phyloP scores from a whole-genome alignment of 2,797 vertebrate genomes.

The Lithobates sylvaticus region DNA sequence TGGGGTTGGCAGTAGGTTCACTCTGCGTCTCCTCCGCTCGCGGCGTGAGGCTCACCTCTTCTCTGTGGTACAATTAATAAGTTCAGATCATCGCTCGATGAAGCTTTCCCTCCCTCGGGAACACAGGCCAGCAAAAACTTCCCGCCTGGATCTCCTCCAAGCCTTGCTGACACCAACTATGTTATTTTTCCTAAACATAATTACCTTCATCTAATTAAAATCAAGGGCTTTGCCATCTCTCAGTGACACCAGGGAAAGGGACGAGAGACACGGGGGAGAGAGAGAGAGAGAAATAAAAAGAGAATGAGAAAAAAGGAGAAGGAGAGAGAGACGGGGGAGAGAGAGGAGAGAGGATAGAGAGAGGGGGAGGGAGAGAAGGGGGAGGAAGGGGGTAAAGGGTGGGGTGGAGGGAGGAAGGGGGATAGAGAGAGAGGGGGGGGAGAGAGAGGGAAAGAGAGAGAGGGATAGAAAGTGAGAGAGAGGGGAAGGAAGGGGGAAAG shows the following conservation, averaged over 20 bases:
- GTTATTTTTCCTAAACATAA: constrained; percentile 58
- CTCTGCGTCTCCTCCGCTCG: background rate
- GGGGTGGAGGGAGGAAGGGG: too few relatives aligned
- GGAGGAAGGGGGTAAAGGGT: too few relatives aligned
- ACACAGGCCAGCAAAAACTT: background rate
- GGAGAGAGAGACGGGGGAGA: too few relatives aligned
- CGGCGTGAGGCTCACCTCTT: background rate
- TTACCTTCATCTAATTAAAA: constrained; percentile 68
- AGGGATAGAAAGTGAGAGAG: too few relatives aligned
- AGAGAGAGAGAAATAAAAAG: too few relatives aligned
- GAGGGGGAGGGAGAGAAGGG: background rate
- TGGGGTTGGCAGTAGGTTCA: too few relatives aligned
- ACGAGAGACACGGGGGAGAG: background rate
- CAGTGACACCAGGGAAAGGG: constrained; percentile 54
- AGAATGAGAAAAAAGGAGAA: too few relatives aligned
- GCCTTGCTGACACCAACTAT: constrained; percentile 33
- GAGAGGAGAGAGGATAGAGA: background rate
- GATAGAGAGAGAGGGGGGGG: too few relatives aligned
- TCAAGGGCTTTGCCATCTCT: constrained; percentile 55
- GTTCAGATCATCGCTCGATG: constrained; percentile 46
- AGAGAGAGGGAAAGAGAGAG: too few relatives aligned
- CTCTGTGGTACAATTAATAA: constrained; percentile 8
- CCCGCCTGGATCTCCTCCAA: constrained; percentile 34
- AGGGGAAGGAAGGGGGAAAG: too few relatives aligned
- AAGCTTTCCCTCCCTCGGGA: background rate